Percentiles rank a stretch among this genome's conserved stretches.
Evolutionary conservation across 2,888 invertebrate genomes (phyloP).

Genomic region (Nycteola revayana): DNA sequence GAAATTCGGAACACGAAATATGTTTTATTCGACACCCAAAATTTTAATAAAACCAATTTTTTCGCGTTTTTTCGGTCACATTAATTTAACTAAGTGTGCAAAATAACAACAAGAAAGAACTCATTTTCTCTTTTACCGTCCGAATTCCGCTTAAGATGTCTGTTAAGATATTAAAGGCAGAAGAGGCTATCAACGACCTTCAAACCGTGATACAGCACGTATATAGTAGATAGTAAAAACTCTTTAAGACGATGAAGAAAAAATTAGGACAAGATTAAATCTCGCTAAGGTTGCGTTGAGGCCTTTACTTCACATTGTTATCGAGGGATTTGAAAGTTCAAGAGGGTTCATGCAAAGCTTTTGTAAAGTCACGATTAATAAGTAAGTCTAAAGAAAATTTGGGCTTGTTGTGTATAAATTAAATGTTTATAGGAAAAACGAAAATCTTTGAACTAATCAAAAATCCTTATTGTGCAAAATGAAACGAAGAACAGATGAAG

Average conservation of each 20-base stretch:
- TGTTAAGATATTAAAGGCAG: slow-evolving; percentile 51
- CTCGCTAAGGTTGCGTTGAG: slow-evolving; percentile 32
- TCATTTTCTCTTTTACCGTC: slow-evolving; percentile 38
- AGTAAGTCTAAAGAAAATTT: slow-evolving; percentile 20
- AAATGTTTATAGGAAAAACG: slow-evolving; percentile 4
- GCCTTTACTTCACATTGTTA: slow-evolving; percentile 40
- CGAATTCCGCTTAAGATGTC: slow-evolving; percentile 41
- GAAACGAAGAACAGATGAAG: too few relatives aligned
- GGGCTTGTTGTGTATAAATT: slow-evolving; percentile 14
- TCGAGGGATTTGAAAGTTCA: slow-evolving; percentile 36
- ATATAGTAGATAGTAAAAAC: slow-evolving; percentile 26
- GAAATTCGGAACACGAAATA: too few relatives aligned
- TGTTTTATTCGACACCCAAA: too few relatives aligned
- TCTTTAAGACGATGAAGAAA: slow-evolving; percentile 32
- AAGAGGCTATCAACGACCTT: slow-evolving; percentile 41
- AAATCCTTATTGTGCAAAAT: too few relatives aligned
- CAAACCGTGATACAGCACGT: slow-evolving; percentile 44
- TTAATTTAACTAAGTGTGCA: slow-evolving; percentile 20
- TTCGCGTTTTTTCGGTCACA: too few relatives aligned
- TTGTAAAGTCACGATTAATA: slow-evolving; percentile 23
- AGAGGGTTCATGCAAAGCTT: slow-evolving; percentile 30
- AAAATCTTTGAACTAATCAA: not conserved
- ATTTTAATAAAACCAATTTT: too few relatives aligned
- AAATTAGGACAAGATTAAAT: slow-evolving; percentile 45
- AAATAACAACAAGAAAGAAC: slow-evolving; percentile 28